A percentile compares a stretch with the other conserved stretches of the same genome.
Conservation (phyloP, 2,888 invertebrate genomes). For the Choristoneura rosaceana region DNA sequence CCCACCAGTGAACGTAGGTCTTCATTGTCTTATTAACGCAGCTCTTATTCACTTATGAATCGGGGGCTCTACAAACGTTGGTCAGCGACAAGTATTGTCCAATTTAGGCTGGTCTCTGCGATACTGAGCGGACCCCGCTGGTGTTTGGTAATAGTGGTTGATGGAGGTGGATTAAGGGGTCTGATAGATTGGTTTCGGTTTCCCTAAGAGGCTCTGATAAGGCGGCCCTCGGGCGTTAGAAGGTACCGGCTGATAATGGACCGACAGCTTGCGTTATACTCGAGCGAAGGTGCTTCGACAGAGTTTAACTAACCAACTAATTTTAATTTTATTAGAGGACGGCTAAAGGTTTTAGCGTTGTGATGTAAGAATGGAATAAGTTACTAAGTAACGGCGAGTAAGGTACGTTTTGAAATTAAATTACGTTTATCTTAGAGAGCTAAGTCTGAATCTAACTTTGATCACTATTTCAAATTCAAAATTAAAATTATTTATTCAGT, state of each 20-base stretch:
- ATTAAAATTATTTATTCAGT: too few species aligned
- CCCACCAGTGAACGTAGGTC: conserved; percentile 2
- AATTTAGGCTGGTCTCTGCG: conserved; percentile 49
- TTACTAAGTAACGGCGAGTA: neutral
- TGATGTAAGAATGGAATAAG: conserved; percentile 7
- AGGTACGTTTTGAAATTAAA: neutral
- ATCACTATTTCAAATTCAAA: too few species aligned
- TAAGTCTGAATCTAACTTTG: neutral
- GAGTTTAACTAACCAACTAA: conserved; percentile 14
- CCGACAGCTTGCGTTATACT: conserved; percentile 43
- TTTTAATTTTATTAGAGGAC: conserved; percentile 23
- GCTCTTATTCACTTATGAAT: neutral
- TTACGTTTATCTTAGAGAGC: neutral
- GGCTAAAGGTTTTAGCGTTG: conserved; percentile 6
- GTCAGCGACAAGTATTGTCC: conserved; percentile 49
- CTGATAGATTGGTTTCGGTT: conserved; percentile 53
- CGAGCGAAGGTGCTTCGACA: conserved; percentile 6
- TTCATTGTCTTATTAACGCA: neutral
- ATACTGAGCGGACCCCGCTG: conserved; percentile 40
- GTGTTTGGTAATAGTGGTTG: conserved; percentile 39
- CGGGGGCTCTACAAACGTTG: conserved; percentile 49
- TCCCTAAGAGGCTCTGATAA: conserved; percentile 53
- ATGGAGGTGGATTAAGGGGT: conserved; percentile 44
- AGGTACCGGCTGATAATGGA: conserved; percentile 62
- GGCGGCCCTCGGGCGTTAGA: conserved; percentile 52